Conservation (phyloP, 2,888 invertebrate genomes). For the Drosophila anomalipes region DNA sequence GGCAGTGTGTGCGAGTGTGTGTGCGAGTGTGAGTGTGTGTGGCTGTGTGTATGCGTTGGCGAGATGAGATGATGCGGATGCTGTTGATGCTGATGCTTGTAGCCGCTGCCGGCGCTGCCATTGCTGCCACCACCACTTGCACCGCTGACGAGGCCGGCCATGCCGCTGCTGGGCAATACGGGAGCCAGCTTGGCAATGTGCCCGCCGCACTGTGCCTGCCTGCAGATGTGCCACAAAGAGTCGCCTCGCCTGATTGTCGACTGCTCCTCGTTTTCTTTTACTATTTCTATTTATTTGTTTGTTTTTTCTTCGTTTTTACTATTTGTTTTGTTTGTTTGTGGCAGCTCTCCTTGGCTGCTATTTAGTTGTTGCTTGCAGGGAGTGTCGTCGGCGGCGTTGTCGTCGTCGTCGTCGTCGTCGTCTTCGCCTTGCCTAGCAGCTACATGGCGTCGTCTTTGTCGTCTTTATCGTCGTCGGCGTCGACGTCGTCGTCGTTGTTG, state of each 20-base stretch:
- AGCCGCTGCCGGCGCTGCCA: conserved; percentile 39
- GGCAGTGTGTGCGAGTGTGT: conserved; percentile 52
- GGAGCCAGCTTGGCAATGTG: conserved; percentile 83
- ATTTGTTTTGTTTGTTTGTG: neutral
- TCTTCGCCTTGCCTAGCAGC: conserved; percentile 38
- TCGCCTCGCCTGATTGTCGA: conserved; percentile 22
- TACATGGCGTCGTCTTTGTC: conserved; percentile 54
- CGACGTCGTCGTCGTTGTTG: conserved; percentile 18
- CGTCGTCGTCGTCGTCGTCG: conserved; percentile 5
- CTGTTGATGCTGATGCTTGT: conserved; percentile 48
- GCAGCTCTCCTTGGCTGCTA: conserved; percentile 18
- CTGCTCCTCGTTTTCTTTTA: conserved; percentile 9
- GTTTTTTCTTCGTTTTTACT: neutral
- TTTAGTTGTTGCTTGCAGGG: conserved; percentile 7
- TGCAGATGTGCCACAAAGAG: conserved; percentile 15
- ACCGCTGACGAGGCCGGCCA: conserved; percentile 77
- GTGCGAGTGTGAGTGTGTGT: conserved; percentile 26
- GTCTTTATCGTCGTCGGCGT: conserved; percentile 35
- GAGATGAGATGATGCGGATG: conserved; percentile 73
- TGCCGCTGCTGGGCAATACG: conserved; percentile 82
- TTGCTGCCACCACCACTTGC: conserved; percentile 36
- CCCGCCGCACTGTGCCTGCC: conserved; percentile 22
- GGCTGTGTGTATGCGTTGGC: conserved; percentile 68
- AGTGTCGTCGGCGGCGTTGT: conserved; percentile 30
- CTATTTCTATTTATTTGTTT: conserved; percentile 1